phyloP scores from a whole-genome alignment of 2,113 vertebrate genomes.

The Gobiocypris rarus region DNA sequence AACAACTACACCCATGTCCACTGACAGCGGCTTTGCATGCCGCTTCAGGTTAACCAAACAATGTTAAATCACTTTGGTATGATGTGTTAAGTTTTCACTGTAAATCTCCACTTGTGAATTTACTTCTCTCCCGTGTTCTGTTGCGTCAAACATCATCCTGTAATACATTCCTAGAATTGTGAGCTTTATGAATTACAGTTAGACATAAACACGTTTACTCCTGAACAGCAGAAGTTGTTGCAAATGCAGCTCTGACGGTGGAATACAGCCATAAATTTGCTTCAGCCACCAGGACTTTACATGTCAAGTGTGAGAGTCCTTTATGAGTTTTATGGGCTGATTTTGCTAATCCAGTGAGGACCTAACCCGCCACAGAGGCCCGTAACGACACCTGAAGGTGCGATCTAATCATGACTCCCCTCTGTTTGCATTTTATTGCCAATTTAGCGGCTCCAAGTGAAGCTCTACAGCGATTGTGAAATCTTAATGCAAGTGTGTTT shows the following conservation, averaged over 20 bases:
- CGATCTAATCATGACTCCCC: constrained; percentile 33
- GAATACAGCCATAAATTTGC: constrained; percentile 4
- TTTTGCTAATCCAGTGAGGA: constrained; percentile 35
- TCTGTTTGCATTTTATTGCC: constrained; percentile 32
- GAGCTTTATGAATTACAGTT: neutral
- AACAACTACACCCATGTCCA: constrained; percentile 2
- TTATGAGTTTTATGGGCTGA: constrained; percentile 31
- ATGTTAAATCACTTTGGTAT: neutral
- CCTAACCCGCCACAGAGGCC: constrained; percentile 24
- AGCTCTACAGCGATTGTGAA: neutral
- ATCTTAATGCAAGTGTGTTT: constrained; percentile 16
- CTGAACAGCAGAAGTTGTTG: constrained; percentile 5
- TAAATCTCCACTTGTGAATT: neutral
- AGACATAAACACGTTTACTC: neutral
- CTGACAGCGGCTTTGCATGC: constrained; percentile 10
- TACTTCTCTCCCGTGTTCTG: neutral
- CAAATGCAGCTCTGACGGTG: neutral
- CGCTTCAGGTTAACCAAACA: neutral
- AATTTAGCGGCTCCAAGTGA: neutral
- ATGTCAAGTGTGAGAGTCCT: constrained; percentile 26
- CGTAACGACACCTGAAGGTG: constrained; percentile 28
- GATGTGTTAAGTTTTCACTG: neutral
- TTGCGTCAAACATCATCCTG: neutral
- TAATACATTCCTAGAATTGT: neutral
- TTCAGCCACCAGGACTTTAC: constrained; percentile 17